phyloP scores from a whole-genome alignment of 2,888 invertebrate species.

The Sarcophaga variegata region DNA sequence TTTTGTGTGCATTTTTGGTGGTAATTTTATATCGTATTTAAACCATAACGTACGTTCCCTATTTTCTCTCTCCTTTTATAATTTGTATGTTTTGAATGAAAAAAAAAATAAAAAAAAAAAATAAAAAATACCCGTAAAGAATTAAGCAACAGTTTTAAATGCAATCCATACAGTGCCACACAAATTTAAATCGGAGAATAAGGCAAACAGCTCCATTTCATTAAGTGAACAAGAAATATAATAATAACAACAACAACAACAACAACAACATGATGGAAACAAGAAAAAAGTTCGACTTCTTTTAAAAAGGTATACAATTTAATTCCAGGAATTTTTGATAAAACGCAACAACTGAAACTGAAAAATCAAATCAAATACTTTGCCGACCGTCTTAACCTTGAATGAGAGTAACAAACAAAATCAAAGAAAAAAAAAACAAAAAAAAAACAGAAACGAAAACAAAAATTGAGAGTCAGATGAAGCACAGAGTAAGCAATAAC shows the following conservation, averaged over 20 bases:
- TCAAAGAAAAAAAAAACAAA: neutral
- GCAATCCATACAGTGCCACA: conserved; percentile 57
- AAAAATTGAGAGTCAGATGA: conserved; percentile 31
- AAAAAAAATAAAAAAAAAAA: conserved; percentile 5
- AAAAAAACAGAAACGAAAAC: conserved; percentile 10
- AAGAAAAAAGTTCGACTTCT: conserved; percentile 13
- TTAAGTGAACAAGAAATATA: conserved; percentile 30
- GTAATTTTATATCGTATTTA: conserved; percentile 64
- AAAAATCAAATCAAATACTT: conserved; percentile 68
- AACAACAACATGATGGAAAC: neutral
- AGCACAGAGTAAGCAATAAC: conserved; percentile 23
- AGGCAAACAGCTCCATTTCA: conserved; percentile 61
- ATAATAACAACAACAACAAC: neutral
- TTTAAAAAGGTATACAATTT: conserved; percentile 78
- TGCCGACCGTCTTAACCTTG: conserved; percentile 70
- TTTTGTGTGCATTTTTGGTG: conserved; percentile 47
- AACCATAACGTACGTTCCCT: conserved; percentile 46
- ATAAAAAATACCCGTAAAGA: neutral
- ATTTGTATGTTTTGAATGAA: neutral
- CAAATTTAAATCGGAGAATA: conserved; percentile 18
- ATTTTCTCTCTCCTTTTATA: conserved; percentile 9
- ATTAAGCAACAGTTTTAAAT: conserved; percentile 37
- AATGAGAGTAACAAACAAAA: conserved; percentile 39
- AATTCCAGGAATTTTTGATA: conserved; percentile 77
- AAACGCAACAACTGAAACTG: conserved; percentile 56